phyloP scores from a whole-genome alignment of 2,888 invertebrate genomes.

The Cephus nigrinus region DNA sequence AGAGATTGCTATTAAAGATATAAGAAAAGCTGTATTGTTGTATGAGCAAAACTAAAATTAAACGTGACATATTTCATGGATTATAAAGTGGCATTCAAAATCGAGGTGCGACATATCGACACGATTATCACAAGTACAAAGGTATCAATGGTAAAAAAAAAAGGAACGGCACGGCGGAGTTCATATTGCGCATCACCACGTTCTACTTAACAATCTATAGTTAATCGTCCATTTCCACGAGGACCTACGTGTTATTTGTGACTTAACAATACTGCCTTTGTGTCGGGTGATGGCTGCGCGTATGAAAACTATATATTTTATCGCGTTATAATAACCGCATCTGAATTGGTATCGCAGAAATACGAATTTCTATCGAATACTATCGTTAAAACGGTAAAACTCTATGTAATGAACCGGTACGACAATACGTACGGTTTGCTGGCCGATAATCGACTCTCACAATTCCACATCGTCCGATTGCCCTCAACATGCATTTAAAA shows the following conservation, averaged over 20 bases:
- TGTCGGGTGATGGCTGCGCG: neutral
- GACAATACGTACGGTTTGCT: neutral
- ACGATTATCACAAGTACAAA: conserved; percentile 18
- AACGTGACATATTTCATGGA: neutral
- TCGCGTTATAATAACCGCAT: conserved; percentile 1
- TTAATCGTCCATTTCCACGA: neutral
- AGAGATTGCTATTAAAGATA: neutral
- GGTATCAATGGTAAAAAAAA: conserved; percentile 14
- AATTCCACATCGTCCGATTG: conserved; percentile 1
- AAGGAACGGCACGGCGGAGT: conserved; percentile 15
- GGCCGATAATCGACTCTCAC: conserved; percentile 3
- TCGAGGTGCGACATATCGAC: conserved; percentile 1
- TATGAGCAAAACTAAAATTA: too few species aligned
- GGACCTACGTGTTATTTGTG: neutral
- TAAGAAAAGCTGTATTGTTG: neutral
- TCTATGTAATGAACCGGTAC: conserved; percentile 8
- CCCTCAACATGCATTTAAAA: conserved; percentile 5
- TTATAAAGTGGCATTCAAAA: neutral
- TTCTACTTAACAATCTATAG: conserved; percentile 3
- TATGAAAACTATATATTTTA: conserved; percentile 8
- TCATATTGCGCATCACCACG: conserved; percentile 14
- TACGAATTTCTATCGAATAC: conserved; percentile 3
- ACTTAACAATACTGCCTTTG: neutral
- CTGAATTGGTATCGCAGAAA: neutral
- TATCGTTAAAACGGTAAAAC: conserved; percentile 12